phyloP scores from a whole-genome alignment of 2,888 invertebrate genomes.

The Petrolisthes cinctipes region DNA sequence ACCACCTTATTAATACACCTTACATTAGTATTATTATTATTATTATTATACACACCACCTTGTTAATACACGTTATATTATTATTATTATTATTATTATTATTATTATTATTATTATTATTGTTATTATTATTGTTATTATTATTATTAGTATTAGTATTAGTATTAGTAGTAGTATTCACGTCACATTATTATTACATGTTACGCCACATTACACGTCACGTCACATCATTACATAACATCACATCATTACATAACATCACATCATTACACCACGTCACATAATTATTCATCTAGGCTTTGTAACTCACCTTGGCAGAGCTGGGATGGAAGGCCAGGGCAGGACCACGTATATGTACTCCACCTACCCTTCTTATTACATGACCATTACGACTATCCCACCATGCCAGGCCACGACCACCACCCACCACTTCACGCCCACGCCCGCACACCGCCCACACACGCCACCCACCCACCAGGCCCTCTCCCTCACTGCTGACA shows the following conservation, averaged over 20 bases:
- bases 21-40: no score
- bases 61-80: no score
- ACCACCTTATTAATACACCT: no score
- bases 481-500: conserved; percentile 19
- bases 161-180: no score
- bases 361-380: conserved; percentile 32
- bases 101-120: no score
- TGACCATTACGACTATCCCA: conserved; percentile 49
- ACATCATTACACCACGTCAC: background rate
- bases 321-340: conserved; percentile 46
- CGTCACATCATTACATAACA: background rate
- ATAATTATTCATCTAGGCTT: background rate
- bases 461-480: conserved; percentile 26
- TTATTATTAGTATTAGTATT: no score
- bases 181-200: no score
- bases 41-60: no score
- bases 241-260: background rate
- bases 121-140: no score
- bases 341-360: conserved; percentile 46
- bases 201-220: no score
- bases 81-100: no score
- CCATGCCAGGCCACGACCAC: conserved; percentile 43
- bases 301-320: conserved; percentile 38
- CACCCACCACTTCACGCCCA: conserved; percentile 51
- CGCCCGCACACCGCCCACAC: conserved; percentile 54